Evolutionary conservation across 1,140 invertebrate species (phyloP).

Genomic region (Scaptodrosophila lebanonensis): DNA sequence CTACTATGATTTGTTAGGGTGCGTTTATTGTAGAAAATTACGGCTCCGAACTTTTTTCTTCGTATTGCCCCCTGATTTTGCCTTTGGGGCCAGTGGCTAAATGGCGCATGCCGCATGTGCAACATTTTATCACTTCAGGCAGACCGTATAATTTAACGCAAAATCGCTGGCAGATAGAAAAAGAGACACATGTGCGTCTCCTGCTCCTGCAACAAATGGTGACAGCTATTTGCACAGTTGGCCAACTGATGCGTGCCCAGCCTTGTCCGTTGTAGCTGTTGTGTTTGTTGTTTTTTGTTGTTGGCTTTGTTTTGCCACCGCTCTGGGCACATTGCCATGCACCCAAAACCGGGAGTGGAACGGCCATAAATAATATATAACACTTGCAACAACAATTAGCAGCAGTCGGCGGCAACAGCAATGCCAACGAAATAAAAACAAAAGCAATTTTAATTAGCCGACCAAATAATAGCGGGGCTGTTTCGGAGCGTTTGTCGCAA

Average conservation of each 20-base stretch:
- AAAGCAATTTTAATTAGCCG: slow-evolving; percentile 59
- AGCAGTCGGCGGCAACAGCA: slow-evolving; percentile 11
- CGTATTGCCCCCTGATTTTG: too few relatives aligned
- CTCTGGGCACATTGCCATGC: slow-evolving; percentile 18
- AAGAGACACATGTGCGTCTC: not conserved
- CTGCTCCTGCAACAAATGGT: slow-evolving; percentile 58
- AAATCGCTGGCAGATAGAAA: slow-evolving; percentile 33
- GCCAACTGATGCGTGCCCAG: slow-evolving; percentile 37
- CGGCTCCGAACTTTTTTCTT: too few relatives aligned
- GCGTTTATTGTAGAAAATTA: too few relatives aligned
- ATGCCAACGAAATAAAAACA: slow-evolving; percentile 1
- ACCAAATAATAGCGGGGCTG: slow-evolving; percentile 32
- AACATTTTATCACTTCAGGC: slow-evolving; percentile 71
- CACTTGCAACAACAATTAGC: slow-evolving; percentile 58
- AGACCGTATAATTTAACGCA: slow-evolving; percentile 74
- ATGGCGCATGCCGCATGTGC: slow-evolving; percentile 50
- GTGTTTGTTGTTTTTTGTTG: slow-evolving; percentile 25
- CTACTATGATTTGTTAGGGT: too few relatives aligned
- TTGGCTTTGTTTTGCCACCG: slow-evolving; percentile 35
- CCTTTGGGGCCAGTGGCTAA: too few relatives aligned
- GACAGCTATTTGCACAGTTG: slow-evolving; percentile 65
- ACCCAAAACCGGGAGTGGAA: slow-evolving; percentile 6
- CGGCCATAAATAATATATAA: slow-evolving; percentile 40
- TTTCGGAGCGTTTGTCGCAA: slow-evolving; percentile 32
- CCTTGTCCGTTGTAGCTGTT: not conserved